Evolutionary conservation across 2,888 invertebrate species (phyloP).

Genomic region (Apodemia mormo): DNA sequence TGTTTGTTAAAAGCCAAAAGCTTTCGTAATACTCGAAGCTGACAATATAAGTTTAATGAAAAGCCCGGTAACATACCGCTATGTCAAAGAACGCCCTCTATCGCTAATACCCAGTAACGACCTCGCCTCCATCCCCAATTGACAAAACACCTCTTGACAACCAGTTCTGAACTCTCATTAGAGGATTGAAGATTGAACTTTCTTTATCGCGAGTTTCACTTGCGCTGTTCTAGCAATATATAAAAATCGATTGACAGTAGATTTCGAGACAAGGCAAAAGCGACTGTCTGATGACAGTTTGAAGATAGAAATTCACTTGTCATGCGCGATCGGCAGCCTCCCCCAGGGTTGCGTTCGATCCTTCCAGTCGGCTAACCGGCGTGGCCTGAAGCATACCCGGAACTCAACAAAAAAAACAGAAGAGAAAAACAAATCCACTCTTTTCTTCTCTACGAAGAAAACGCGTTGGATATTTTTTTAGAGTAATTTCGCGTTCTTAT

Average conservation of each 20-base stretch:
- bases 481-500: slow-evolving; percentile 71
- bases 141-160: neutral
- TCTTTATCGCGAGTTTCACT: slow-evolving; percentile 44
- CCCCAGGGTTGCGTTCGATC: slow-evolving; percentile 78
- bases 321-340: slow-evolving; percentile 74
- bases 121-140: slow-evolving; percentile 62
- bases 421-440: slow-evolving; percentile 61
- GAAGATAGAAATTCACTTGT: slow-evolving; percentile 45
- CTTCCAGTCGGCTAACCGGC: slow-evolving; percentile 78
- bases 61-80: slow-evolving; percentile 59
- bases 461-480: slow-evolving; percentile 51
- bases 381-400: slow-evolving; percentile 68
- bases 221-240: slow-evolving; percentile 48
- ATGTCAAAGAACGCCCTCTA: slow-evolving; percentile 66
- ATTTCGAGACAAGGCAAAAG: slow-evolving; percentile 39
- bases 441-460: slow-evolving; percentile 69
- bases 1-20: slow-evolving; percentile 25
- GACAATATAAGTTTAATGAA: slow-evolving; percentile 60
- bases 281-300: slow-evolving; percentile 43
- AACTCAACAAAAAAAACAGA: slow-evolving; percentile 47
- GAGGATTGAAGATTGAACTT: slow-evolving; percentile 40
- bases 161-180: slow-evolving; percentile 41
- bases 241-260: slow-evolving; percentile 47
- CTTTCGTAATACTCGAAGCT: slow-evolving; percentile 42
- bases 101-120: slow-evolving; percentile 55